These are phyloP conservation scores for Geothlypis trichas DNA, from an alignment of 2,113 vertebrate genomes.

Conservation along the genomic window DNA sequence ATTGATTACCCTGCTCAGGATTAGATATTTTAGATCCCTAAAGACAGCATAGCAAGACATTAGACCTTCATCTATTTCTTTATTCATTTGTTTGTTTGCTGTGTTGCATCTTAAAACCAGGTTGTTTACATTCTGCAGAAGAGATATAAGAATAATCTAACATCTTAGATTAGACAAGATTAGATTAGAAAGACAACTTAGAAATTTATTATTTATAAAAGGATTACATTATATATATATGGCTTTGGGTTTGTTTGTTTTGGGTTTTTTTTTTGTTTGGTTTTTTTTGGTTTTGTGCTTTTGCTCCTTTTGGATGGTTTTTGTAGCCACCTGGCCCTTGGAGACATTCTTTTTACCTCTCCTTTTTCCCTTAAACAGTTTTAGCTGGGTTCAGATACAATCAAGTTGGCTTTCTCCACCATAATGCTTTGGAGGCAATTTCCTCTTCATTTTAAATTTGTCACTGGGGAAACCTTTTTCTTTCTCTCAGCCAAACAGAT, in stretches of 20 bases:
- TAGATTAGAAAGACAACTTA: not conserved
- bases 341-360: constrained; percentile 28
- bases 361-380: constrained; percentile 57
- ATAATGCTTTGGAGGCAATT: constrained; percentile 66
- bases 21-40: not conserved
- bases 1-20: not conserved
- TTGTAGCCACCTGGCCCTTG: not conserved
- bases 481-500: constrained; percentile 73
- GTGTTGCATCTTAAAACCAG: not conserved
- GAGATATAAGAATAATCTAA: not conserved
- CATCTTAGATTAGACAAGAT: too few species aligned
- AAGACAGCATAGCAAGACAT: not conserved
- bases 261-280: too few species aligned
- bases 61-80: not conserved
- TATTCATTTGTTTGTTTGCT: not conserved
- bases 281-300: not conserved
- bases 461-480: constrained; percentile 65
- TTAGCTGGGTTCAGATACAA: constrained; percentile 65
- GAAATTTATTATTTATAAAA: not conserved
- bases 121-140: not conserved
- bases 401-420: constrained; percentile 44
- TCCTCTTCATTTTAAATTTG: constrained; percentile 72
- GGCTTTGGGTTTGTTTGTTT: too few species aligned
- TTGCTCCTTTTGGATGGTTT: constrained; percentile 5
- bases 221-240: not conserved